These are phyloP conservation scores for Xanthorhoe designata DNA, from an alignment of 2,888 invertebrate species.

Conservation along the genomic window DNA sequence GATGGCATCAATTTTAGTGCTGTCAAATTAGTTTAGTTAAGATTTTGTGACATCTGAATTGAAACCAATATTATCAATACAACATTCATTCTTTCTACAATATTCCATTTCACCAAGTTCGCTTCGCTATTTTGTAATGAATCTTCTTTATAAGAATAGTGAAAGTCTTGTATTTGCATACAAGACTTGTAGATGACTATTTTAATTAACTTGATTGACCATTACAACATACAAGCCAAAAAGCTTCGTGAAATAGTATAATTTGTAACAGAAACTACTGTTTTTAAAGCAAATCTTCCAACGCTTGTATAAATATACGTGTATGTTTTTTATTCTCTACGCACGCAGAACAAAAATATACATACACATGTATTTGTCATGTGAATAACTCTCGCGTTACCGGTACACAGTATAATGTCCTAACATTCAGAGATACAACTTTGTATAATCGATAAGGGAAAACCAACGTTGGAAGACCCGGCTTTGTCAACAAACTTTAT, in stretches of 20 bases:
- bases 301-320: not conserved
- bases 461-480: slow-evolving; percentile 10
- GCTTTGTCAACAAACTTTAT: slow-evolving; percentile 53
- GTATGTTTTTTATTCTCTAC: not conserved
- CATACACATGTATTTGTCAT: not conserved
- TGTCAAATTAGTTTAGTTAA: no score
- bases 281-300: slow-evolving; percentile 32
- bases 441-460: not conserved
- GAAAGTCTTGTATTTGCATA: no score
- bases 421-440: not conserved
- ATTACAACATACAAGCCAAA: not conserved
- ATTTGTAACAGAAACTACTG: slow-evolving; percentile 59
- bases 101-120: no score
- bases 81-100: slow-evolving; percentile 58
- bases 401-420: no score
- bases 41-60: no score
- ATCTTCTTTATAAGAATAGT: no score
- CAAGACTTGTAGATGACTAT: no score
- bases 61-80: no score
- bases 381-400: not conserved
- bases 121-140: no score
- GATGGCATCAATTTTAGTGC: no score
- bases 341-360: not conserved
- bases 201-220: no score
- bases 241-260: not conserved